These are phyloP conservation scores for Metaphire vulgaris DNA, from an alignment of 1,140 invertebrate genomes.

Conservation along the genomic window DNA sequence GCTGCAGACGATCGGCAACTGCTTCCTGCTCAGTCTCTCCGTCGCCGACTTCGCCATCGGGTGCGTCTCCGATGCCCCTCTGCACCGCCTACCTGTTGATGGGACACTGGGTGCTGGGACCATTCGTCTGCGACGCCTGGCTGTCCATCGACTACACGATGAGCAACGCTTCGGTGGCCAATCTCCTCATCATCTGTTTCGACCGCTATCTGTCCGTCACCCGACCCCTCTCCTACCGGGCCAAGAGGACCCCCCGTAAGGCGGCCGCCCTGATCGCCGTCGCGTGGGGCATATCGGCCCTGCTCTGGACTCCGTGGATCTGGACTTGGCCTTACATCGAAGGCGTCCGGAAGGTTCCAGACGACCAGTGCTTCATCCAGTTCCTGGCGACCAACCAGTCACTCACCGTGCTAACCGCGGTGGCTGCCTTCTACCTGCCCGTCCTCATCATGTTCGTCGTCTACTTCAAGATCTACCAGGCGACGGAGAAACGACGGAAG, in stretches of 20 bases:
- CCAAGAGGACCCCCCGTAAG: neutral
- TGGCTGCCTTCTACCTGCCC: constrained; percentile 95
- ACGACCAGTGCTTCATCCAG: constrained; percentile 39
- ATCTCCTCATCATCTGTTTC: constrained; percentile 10
- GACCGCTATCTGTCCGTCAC: constrained; percentile 11
- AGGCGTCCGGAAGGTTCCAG: neutral
- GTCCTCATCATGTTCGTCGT: constrained; percentile 58
- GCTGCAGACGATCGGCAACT: constrained; percentile 91
- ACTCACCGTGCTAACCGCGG: constrained; percentile 71
- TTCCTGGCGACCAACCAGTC: constrained; percentile 57
- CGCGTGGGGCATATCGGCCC: neutral
- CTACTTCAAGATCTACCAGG: constrained; percentile 72
- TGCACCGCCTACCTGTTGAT: neutral
- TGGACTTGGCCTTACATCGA: constrained; percentile 6
- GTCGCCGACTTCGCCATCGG: constrained; percentile 56
- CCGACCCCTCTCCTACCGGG: neutral
- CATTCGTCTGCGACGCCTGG: neutral
- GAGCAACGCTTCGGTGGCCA: neutral
- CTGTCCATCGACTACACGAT: too few relatives aligned
- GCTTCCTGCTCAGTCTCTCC: too few relatives aligned
- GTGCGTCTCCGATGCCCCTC: constrained; percentile 24
- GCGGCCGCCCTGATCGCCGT: neutral
- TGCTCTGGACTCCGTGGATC: constrained; percentile 9
- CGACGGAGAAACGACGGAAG: constrained; percentile 77
- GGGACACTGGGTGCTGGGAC: constrained; percentile 8